These are phyloP conservation scores for Macrocentrus cingulum DNA, from an alignment of 1,140 invertebrate genomes.

Conservation along the genomic window DNA sequence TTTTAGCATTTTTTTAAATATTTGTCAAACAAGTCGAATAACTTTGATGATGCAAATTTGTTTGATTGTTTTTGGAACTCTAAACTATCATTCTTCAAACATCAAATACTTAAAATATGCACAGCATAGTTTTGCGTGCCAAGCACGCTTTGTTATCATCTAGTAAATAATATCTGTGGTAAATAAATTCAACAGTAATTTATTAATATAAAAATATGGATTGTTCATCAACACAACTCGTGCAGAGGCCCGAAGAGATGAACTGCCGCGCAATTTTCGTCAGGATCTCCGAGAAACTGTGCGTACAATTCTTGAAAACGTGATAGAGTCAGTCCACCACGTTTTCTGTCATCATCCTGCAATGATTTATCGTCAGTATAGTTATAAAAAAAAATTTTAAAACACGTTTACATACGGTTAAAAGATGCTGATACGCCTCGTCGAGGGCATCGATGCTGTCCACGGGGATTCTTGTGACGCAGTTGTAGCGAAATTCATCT, in stretches of 20 bases:
- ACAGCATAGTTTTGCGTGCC: too few relatives aligned
- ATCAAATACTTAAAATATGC: too few relatives aligned
- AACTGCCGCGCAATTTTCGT: constrained; percentile 70
- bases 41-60: too few relatives aligned
- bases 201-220: constrained; percentile 11
- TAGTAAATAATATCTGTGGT: too few relatives aligned
- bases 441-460: constrained; percentile 74
- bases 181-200: too few relatives aligned
- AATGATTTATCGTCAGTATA: background rate
- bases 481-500: constrained; percentile 81
- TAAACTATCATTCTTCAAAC: too few relatives aligned
- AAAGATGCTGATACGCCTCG: constrained; percentile 73
- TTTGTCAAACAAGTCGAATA: too few relatives aligned
- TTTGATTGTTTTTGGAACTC: too few relatives aligned
- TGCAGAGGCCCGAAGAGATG: constrained; percentile 77
- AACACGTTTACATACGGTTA: constrained; percentile 68
- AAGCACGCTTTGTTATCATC: too few relatives aligned
- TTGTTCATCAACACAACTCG: constrained; percentile 38
- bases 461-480: constrained; percentile 75
- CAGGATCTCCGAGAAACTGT: constrained; percentile 76
- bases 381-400: constrained; percentile 7
- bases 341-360: constrained; percentile 77
- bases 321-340: constrained; percentile 72
- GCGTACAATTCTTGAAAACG: constrained; percentile 82
- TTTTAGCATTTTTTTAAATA: too few relatives aligned